Evolutionary conservation across 2,888 invertebrate species (phyloP).

Genomic region (Gnatocerus cornutus): DNA sequence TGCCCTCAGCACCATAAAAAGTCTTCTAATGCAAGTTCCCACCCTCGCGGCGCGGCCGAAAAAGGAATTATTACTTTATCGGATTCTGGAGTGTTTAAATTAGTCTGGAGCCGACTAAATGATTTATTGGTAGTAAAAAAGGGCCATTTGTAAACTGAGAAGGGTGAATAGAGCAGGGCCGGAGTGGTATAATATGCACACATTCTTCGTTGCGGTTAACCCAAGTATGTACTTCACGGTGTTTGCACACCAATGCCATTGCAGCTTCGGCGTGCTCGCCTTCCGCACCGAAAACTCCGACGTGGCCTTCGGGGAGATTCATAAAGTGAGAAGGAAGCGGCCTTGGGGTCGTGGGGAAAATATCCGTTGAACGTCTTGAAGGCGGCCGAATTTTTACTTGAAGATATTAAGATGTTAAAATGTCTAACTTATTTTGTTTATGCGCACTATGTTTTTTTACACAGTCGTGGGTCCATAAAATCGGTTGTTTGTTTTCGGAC

Average conservation of each 20-base stretch:
- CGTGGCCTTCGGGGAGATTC: conserved; percentile 21
- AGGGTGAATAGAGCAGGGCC: conserved; percentile 27
- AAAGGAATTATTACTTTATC: conserved; percentile 11
- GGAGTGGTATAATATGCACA: conserved; percentile 23
- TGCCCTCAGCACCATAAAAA: conserved; percentile 6
- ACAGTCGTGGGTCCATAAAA: too few species aligned
- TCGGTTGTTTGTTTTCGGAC: too few species aligned
- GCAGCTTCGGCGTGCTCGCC: conserved; percentile 24
- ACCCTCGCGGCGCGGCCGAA: conserved; percentile 2
- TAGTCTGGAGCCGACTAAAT: conserved; percentile 15
- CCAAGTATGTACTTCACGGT: conserved; percentile 64
- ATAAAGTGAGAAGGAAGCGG: conserved; percentile 9
- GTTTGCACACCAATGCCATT: conserved; percentile 62
- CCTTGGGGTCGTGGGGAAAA: conserved; percentile 3
- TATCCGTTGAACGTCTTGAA: too few species aligned
- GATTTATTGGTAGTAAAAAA: conserved; percentile 32
- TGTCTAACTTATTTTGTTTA: too few species aligned
- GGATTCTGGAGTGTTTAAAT: conserved; percentile 29
- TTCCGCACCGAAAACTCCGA: conserved; percentile 35
- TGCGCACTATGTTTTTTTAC: too few species aligned
- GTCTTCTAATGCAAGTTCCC: too few species aligned
- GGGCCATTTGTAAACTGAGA: conserved; percentile 1
- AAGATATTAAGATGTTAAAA: too few species aligned
- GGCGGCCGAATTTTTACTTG: too few species aligned
- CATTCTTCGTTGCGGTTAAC: conserved; percentile 64